Evolutionary conservation across 2,888 invertebrate genomes (phyloP).

Genomic region (Pollenia amentaria): DNA sequence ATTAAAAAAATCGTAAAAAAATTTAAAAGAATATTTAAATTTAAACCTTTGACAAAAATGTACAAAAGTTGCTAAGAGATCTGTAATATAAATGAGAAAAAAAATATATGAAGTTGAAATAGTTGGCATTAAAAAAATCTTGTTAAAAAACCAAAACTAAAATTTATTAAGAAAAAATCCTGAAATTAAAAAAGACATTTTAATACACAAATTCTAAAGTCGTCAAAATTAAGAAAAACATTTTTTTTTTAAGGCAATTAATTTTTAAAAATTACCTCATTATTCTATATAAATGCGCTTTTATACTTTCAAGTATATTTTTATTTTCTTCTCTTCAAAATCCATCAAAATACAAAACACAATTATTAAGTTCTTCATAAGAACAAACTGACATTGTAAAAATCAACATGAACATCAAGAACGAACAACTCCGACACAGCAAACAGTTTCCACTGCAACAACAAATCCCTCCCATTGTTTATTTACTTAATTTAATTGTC

Average conservation of each 20-base stretch:
- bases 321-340: not conserved
- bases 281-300: not conserved
- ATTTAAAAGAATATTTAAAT: too few relatives aligned
- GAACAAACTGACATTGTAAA: not conserved
- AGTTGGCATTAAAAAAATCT: too few relatives aligned
- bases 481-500: constrained; percentile 58
- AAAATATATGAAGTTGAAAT: too few relatives aligned
- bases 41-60: too few relatives aligned
- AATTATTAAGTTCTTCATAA: constrained; percentile 2
- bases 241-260: not conserved
- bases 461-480: not conserved
- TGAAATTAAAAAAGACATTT: too few relatives aligned
- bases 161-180: too few relatives aligned
- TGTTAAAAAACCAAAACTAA: too few relatives aligned
- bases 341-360: not conserved
- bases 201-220: too few relatives aligned
- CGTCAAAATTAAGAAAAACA: too few relatives aligned
- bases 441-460: not conserved
- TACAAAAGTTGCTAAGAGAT: too few relatives aligned
- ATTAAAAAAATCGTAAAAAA: too few relatives aligned
- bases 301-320: not conserved
- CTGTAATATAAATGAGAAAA: too few relatives aligned
- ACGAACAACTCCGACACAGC: constrained; percentile 17
- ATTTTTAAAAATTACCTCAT: not conserved
- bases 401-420: constrained; percentile 12